Base-by-base conservation (phyloP, 1,140 invertebrate species). In the Caenorhabditis latens region DNA sequence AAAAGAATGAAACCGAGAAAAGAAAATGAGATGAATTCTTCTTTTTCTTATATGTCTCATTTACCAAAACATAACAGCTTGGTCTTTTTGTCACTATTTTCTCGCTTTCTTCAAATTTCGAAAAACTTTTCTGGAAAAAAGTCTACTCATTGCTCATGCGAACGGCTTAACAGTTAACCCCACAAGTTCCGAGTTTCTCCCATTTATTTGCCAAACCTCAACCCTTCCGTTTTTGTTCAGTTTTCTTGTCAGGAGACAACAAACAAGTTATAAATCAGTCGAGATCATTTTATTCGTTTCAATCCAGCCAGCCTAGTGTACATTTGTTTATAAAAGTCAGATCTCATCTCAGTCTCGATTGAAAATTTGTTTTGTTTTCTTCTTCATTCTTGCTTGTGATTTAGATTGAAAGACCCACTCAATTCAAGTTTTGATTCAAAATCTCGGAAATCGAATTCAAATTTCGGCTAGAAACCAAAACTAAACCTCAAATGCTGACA, bases 311-410 rank as follows among this genome's bases (percentile, higher is more conserved):
- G 61, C 11, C 24, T 24, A 32, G 24, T 4, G 14, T 24, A 11
- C 19, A 79, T 79, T 79, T 79, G 71, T 79, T 79, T 79, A 79
- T 50, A 79, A 14, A 53, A 79, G 19, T 79, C 40, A 79, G 71
- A 79, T 79, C 46, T 79, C 71, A 53, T 79, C n/a, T 79, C 2
- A 19, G n/a, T 13, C 19, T 21, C 8, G 71, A 43, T 79, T 19
- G 11, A 42, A 50, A 67, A 79, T 79, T 79, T 79, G 46, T 79
- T 79, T 79, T 79, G 71, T 50, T 79, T 79, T 50, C 53, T 50
- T 11, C 6, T 50, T 0, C 24, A 65, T 8, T 32, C 8, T 46
- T 3, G 43, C 14, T 71, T 71, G 14, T 16, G 43, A 19, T 40
- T 13, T 9, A 65, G 63, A 32, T 40, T 9, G 7, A 1, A 16